Base-by-base conservation (phyloP, 2,113 vertebrate species). In the Brevimyrus niger region DNA sequence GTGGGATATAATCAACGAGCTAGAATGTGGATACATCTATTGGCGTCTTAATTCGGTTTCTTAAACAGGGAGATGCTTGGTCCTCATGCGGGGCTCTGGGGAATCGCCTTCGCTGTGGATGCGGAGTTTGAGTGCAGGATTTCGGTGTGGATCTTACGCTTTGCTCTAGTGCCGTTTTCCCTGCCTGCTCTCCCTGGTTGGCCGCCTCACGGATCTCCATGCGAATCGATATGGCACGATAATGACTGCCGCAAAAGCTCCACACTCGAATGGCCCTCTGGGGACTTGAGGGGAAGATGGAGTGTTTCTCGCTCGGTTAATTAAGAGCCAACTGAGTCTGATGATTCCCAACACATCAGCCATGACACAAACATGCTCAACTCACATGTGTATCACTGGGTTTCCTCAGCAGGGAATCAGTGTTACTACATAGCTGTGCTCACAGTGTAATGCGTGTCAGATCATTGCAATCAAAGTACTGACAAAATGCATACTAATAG, bases 1-100 rank as follows among this genome's bases (percentile, higher is more conserved):
- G 85, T 87, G 86, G 51, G 92, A 94, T 91, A 93, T 92, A 95
- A 94, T 95, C 94, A 95, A 91, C 89, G 89, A 87, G 55, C 86
- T 91, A 89, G 89, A 91, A 91, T 90, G 92, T 92, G n/a, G 91
- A 92, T 91, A 91, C 92, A 90, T 93, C 93, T 93, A 93, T 93
- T 91, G 94, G 94, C 92, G 94, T 95, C 91, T 94, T 95, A 95
- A 94, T 95, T 94, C 88, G 10, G 87, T 89, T 93, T 92, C 90
- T 85, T 89, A 90, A 91, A 89, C 61, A 69, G 58, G 4, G 51
- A 58, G 21, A 84, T 46, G 35, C n/a, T 58, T 53, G 50, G 23
- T 87, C 55, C 46, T 87, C 27, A 46, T 7, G 17, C 7, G 23
- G 2, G 8, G 7, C 46, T 58, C 44, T 58, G 83, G 47, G 65